phyloP scores from a whole-genome alignment of 2,797 vertebrate genomes.

The Tragelaphus eurycerus region DNA sequence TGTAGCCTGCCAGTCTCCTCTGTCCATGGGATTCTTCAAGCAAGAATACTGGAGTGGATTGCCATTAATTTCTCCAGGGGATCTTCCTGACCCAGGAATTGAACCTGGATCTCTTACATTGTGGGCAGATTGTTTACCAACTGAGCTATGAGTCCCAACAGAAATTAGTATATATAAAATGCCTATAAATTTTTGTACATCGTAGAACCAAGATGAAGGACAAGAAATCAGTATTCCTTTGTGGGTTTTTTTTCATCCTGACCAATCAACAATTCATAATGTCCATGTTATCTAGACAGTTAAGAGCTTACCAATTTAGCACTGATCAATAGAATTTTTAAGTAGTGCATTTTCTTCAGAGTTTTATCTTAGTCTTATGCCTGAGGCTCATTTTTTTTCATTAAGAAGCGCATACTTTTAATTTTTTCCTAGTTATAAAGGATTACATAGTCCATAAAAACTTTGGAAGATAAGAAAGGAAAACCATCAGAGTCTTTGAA shows the following conservation, averaged over 20 bases:
- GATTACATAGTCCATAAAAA: not conserved
- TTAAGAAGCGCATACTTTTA: not conserved
- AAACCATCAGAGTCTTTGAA: not conserved
- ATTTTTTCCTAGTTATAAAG: not conserved
- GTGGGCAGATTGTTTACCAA: rapidly evolving
- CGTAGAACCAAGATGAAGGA: not conserved
- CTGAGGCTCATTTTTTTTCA: not conserved
- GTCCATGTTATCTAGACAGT: not conserved
- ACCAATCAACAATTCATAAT: not conserved
- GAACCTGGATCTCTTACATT: not conserved
- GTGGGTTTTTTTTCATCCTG: not conserved
- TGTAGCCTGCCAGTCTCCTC: not conserved
- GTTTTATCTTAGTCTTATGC: not conserved
- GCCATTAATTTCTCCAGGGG: not conserved
- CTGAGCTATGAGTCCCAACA: not conserved
- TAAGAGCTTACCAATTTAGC: not conserved
- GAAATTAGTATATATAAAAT: not conserved
- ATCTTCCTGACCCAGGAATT: not conserved
- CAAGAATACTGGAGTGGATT: not conserved
- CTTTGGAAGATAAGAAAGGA: not conserved
- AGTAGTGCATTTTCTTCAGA: not conserved
- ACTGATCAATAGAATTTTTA: not conserved
- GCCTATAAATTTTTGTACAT: not conserved
- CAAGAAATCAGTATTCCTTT: not conserved
- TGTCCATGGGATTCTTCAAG: not conserved